A percentile compares a stretch with the other conserved stretches of the same genome.
Conservation (phyloP, 2,797 vertebrate species). For the Poecilia wingei region DNA sequence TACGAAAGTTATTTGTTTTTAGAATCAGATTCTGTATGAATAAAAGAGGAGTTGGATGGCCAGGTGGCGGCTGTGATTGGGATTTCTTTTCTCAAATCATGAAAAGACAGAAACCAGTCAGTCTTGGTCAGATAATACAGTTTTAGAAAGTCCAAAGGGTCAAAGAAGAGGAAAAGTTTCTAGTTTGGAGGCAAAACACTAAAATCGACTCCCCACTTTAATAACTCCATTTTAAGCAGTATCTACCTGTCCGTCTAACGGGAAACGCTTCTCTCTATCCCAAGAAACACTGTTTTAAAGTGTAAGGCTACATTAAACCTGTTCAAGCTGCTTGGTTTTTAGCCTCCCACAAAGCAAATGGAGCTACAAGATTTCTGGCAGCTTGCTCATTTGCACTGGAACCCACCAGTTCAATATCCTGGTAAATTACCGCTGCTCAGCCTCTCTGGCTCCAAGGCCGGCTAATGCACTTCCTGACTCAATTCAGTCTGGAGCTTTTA, state of each 20-base stretch:
- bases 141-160: conserved; percentile 32
- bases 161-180: not conserved
- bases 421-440: not conserved
- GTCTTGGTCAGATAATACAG: conserved; percentile 22
- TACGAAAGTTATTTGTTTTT: not conserved
- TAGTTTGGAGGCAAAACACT: not conserved
- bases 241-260: conserved; percentile 10
- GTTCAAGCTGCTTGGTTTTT: conserved; percentile 21
- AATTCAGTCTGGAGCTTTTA: conserved; percentile 1
- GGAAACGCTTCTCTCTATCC: not conserved
- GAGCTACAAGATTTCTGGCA: conserved; percentile 14
- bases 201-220: conserved; percentile 23
- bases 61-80: not conserved
- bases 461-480: not conserved
- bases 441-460: not conserved
- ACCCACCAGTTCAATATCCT: conserved; percentile 23
- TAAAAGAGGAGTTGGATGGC: not conserved
- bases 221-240: conserved; percentile 17
- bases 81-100: not conserved
- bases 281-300: conserved; percentile 15
- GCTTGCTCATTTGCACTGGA: conserved; percentile 22
- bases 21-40: not conserved
- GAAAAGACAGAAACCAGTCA: conserved; percentile 12
- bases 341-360: conserved; percentile 24
- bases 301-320: conserved; percentile 28